Evolutionary conservation across 2,797 vertebrate genomes (phyloP), one percentile per base, ranked within the genome.

Genomic region (Coendou prehensilis): DNA sequence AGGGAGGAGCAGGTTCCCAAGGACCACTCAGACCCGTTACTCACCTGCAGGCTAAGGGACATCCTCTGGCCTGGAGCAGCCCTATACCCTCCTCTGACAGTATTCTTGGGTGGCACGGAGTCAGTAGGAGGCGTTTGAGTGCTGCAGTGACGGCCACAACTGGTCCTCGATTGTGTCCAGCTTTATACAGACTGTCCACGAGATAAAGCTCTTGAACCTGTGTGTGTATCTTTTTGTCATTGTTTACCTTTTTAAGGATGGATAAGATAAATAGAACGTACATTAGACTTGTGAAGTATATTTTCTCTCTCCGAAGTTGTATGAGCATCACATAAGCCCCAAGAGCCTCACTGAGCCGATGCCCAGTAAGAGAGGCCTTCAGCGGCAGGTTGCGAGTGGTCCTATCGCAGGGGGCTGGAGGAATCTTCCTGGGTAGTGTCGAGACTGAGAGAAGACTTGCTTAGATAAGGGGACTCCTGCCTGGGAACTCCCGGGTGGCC

Each of bases 141-240:
- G 10, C 57, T 61, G 9, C 11, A 4, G 3, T 14, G 37, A 50
- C 9, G 11, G 17, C 54, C 64, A 17, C 41, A 56, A 0, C 8
- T 23, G 30, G 56, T 37, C n/a, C 30, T 47, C 33, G 47, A 78
- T 23, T 20, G 0, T 1, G 0, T 52, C 50, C 20, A 6, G 37
- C 22, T 22, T 2, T 9, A 5, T 10, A 0, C n/a, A 20, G 0
- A 7, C 78, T 63, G 30, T 17, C 20, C 67, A 1, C 5, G 17
- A 57, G 23, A 2, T 9, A 15, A 11, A 26, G 50, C 18, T 33
- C 30, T 61, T 52, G 13, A 3, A 23, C 69, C n/a, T 41, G 8
- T 28, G 5, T 5, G 15, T 6, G 0, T 0, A 1, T 54, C 26
- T 30, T 76, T 23, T 41, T 71, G 10, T 28, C 20, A 6, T 30